A percentile compares a stretch with the other conserved stretches of the same genome.
phyloP scores from a whole-genome alignment of 2,113 vertebrate species.

The Cephalopterus ornatus region DNA sequence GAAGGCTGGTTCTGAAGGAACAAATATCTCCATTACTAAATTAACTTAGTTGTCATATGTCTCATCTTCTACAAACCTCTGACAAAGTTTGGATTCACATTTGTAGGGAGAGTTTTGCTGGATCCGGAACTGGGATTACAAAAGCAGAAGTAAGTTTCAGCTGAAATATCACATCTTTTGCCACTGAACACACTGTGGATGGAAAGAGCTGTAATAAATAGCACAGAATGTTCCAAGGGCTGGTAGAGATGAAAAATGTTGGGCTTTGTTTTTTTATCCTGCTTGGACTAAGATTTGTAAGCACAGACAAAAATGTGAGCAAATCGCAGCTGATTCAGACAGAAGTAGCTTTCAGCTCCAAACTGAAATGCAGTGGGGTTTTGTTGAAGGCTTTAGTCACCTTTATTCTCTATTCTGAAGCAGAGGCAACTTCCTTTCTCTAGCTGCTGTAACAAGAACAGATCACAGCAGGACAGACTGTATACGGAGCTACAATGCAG shows the following conservation, averaged over 20 bases:
- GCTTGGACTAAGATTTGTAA: not conserved
- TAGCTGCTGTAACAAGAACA: not conserved
- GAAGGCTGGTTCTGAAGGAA: not conserved
- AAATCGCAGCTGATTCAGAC: not conserved
- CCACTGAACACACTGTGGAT: not conserved
- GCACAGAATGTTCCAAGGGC: slow-evolving; percentile 9
- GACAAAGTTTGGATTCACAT: not conserved
- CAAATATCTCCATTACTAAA: not conserved
- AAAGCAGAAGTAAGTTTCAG: slow-evolving; percentile 1
- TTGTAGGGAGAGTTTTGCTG: not conserved
- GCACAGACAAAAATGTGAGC: not conserved
- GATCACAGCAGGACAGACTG: not conserved
- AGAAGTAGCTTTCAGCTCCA: not conserved
- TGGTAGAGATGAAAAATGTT: not conserved
- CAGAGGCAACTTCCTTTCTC: not conserved
- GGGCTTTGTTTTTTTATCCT: not conserved
- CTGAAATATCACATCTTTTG: not conserved
- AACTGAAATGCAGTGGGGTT: not conserved
- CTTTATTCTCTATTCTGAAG: not conserved
- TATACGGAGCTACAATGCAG: not conserved
- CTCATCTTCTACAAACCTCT: not conserved
- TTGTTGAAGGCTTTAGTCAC: not conserved
- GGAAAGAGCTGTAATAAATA: slow-evolving; percentile 16
- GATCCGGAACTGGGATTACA: not conserved
- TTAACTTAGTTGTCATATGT: not conserved